Conservation (phyloP, 2,888 invertebrate genomes). For the Poecilobothrus nobilitatus region DNA sequence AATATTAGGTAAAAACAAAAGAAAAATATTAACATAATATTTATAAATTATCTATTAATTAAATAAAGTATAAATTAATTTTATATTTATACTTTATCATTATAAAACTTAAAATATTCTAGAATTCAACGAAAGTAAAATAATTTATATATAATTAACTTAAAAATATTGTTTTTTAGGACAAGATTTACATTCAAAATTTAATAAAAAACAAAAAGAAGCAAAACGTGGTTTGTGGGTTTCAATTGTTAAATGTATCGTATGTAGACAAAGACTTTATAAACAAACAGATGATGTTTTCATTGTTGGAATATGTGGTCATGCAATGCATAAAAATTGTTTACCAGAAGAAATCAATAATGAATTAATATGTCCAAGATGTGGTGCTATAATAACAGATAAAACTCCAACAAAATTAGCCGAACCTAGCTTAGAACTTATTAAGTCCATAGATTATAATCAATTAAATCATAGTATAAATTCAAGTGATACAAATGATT, state of each 20-base stretch:
- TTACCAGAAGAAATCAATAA: slow-evolving; percentile 21
- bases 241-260: slow-evolving; percentile 37
- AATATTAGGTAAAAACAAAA: slow-evolving; percentile 32
- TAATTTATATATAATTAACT: no score
- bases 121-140: no score
- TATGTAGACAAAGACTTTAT: slow-evolving; percentile 38
- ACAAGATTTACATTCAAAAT: slow-evolving; percentile 55
- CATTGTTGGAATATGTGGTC: slow-evolving; percentile 38
- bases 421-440: slow-evolving; percentile 31
- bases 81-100: no score
- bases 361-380: slow-evolving; percentile 35
- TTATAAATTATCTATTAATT: no score
- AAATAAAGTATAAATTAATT: no score
- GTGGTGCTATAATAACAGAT: slow-evolving; percentile 27
- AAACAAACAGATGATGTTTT: slow-evolving; percentile 34
- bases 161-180: slow-evolving; percentile 42
- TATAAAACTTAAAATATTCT: no score
- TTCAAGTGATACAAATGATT: slow-evolving; percentile 27
- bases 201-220: slow-evolving; percentile 31
- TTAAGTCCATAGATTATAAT: slow-evolving; percentile 21
- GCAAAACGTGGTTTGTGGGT: slow-evolving; percentile 40
- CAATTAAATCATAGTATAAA: slow-evolving; percentile 4
- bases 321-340: slow-evolving; percentile 39
- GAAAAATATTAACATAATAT: no score
- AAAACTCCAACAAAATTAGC: slow-evolving; percentile 30